Conservation (phyloP, 1,140 invertebrate species). For the Drosophila nannoptera region DNA sequence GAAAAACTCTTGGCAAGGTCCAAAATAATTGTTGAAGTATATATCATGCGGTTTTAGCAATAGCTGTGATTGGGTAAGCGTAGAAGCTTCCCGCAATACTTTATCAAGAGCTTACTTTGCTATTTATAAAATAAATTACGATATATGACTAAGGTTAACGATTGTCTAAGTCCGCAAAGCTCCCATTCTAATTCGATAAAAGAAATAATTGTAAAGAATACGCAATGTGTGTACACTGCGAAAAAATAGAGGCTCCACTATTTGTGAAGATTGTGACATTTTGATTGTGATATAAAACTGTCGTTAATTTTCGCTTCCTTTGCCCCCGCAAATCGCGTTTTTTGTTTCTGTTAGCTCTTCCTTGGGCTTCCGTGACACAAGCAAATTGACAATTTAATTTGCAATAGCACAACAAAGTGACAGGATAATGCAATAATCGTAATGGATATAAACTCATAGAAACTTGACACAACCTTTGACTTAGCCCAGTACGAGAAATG, state of each 20-base stretch:
- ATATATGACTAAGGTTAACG: slow-evolving; percentile 25
- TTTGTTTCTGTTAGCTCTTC: not conserved
- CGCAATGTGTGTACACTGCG: not conserved
- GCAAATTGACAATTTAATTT: slow-evolving; percentile 74
- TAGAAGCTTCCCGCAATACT: not conserved
- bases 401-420: slow-evolving; percentile 55
- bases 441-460: slow-evolving; percentile 41
- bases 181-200: slow-evolving; percentile 14
- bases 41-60: not conserved
- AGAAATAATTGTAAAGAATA: slow-evolving; percentile 12
- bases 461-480: slow-evolving; percentile 45
- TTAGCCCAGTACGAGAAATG: slow-evolving; percentile 17
- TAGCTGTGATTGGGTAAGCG: not conserved
- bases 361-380: slow-evolving; percentile 39
- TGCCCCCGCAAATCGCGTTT: slow-evolving; percentile 36
- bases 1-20: not conserved
- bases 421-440: slow-evolving; percentile 70
- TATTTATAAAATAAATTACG: slow-evolving; percentile 10
- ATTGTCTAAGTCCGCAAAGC: slow-evolving; percentile 17
- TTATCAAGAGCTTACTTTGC: slow-evolving; percentile 1
- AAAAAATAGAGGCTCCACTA: slow-evolving; percentile 10
- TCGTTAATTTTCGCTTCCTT: slow-evolving; percentile 1
- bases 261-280: slow-evolving; percentile 6
- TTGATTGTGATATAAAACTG: slow-evolving; percentile 13
- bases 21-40: not conserved